Conservation (phyloP, 35 echinoderm and acorn worm genomes). For the Amphiura filiformis region DNA sequence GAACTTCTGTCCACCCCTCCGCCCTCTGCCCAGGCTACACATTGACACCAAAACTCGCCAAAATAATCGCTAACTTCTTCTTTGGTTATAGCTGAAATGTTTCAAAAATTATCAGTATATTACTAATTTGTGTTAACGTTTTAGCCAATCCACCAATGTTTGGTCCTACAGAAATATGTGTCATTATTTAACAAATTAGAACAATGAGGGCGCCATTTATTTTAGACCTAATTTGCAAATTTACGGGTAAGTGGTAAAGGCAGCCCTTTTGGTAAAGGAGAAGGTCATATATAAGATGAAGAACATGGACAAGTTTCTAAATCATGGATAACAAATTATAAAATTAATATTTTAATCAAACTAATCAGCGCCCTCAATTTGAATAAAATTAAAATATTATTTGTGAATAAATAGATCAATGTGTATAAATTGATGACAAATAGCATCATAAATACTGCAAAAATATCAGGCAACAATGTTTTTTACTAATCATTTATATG, state of each 20-base stretch:
- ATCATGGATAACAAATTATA: too few species aligned
- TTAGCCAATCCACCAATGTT: background rate
- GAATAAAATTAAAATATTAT: too few species aligned
- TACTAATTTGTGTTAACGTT: background rate
- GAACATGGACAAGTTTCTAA: too few species aligned
- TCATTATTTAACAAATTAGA: too few species aligned
- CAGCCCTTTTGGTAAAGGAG: background rate
- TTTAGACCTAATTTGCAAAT: background rate
- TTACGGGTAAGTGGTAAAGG: background rate
- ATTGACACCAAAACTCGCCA: slow-evolving; percentile 41
- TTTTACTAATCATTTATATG: background rate
- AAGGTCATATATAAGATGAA: too few species aligned
- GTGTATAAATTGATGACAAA: too few species aligned
- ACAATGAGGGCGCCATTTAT: background rate
- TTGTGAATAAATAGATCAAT: too few species aligned
- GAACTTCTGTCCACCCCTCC: background rate
- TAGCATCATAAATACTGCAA: too few species aligned
- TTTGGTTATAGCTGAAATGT: slow-evolving; percentile 12
- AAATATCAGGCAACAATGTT: too few species aligned
- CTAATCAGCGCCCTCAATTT: too few species aligned
- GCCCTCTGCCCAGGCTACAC: slow-evolving; percentile 2
- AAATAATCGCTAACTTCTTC: slow-evolving; percentile 36
- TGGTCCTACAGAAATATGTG: background rate
- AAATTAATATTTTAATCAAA: too few species aligned
- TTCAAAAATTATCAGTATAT: background rate